Percentiles rank a stretch among this genome's conserved stretches.
These are phyloP conservation scores for Brenthis ino DNA, from an alignment of 2,888 invertebrate genomes.

Conservation along the genomic window DNA sequence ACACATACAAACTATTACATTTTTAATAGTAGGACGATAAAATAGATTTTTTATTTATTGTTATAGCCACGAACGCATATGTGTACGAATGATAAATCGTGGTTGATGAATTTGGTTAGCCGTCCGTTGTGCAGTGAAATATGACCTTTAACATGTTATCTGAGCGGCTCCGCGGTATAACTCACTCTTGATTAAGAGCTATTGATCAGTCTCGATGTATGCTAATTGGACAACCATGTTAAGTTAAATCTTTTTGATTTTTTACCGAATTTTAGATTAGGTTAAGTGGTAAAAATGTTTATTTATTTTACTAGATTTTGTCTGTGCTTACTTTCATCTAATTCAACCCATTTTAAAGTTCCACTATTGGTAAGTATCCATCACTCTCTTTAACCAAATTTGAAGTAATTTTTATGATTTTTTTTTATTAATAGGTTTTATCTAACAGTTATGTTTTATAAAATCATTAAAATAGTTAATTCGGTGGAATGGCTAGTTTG, in stretches of 20 bases:
- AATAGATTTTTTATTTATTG: not conserved
- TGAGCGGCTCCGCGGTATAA: slow-evolving; percentile 14
- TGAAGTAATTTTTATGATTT: too few relatives aligned
- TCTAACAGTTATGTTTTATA: too few relatives aligned
- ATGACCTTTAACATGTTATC: slow-evolving; percentile 30
- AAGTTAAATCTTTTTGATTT: slow-evolving; percentile 3
- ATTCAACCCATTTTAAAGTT: too few relatives aligned
- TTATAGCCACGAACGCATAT: slow-evolving; percentile 2
- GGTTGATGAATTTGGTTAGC: slow-evolving; percentile 29
- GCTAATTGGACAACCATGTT: slow-evolving; percentile 9
- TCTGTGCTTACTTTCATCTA: too few relatives aligned
- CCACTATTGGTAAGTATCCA: too few relatives aligned
- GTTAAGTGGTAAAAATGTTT: not conserved
- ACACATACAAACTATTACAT: not conserved
- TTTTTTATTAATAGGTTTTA: too few relatives aligned
- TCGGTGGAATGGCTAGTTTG: too few relatives aligned
- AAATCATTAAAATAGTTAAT: too few relatives aligned
- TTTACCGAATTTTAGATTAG: not conserved
- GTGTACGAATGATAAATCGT: slow-evolving; percentile 27
- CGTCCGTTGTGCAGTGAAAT: slow-evolving; percentile 31
- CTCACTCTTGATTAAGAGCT: slow-evolving; percentile 23
- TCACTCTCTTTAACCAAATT: too few relatives aligned
- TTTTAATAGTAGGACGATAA: not conserved
- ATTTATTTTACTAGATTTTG: not conserved
- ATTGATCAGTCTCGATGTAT: slow-evolving; percentile 20